A percentile compares a stretch with the other conserved stretches of the same genome.
phyloP scores from a whole-genome alignment of 1,140 invertebrate species.

The Temnothorax longispinosus region DNA sequence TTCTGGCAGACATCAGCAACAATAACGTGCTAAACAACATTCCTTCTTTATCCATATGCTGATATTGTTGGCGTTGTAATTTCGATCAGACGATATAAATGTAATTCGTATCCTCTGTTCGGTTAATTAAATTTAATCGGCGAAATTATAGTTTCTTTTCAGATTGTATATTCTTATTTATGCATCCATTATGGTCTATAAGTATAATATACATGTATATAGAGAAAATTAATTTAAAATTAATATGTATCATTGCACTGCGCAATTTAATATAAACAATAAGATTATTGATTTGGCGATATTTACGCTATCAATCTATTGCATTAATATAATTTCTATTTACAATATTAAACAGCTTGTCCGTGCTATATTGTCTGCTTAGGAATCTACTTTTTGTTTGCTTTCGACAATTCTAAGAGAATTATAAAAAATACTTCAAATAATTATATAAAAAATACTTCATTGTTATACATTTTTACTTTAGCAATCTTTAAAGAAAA shows the following conservation, averaged over 20 bases:
- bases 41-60: background rate
- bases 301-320: background rate
- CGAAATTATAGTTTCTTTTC: background rate
- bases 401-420: background rate
- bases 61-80: background rate
- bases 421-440: background rate
- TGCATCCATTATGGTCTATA: background rate
- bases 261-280: background rate
- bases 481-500: background rate
- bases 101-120: background rate
- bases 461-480: background rate
- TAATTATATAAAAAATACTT: background rate
- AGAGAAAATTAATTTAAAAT: background rate
- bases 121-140: background rate
- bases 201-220: background rate
- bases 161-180: background rate
- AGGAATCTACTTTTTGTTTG: background rate
- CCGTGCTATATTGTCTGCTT: background rate
- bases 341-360: background rate
- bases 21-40: background rate
- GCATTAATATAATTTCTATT: background rate
- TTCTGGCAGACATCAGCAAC: constrained; percentile 3
- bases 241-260: background rate
- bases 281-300: background rate
- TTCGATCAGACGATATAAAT: background rate